Percentiles rank a stretch among this genome's conserved stretches.
Evolutionary conservation across 2,113 vertebrate genomes (phyloP).

Genomic region (Salvelinus alpinus): DNA sequence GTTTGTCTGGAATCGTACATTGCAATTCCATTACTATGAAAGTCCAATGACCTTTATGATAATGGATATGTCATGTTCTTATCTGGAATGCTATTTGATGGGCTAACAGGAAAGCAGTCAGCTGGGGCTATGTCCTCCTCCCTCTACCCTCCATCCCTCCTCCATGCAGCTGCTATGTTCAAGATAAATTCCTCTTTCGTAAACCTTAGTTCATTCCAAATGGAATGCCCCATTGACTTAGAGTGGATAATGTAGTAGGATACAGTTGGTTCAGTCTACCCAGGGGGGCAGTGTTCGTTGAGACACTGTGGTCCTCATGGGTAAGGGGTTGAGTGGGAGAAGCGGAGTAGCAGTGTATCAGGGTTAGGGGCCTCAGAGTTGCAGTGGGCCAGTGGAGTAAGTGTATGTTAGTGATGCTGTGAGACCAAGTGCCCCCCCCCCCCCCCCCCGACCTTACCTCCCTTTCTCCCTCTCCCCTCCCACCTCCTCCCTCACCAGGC

Average conservation of each 20-base stretch:
- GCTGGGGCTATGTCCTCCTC: slow-evolving; percentile 3
- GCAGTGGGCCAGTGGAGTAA: background rate
- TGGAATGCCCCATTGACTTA: background rate
- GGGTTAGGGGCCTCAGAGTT: background rate
- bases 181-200: background rate
- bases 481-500: slow-evolving; percentile 46
- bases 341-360: background rate
- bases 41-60: slow-evolving; percentile 56
- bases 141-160: background rate
- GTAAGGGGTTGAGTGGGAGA: background rate
- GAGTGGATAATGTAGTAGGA: background rate
- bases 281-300: background rate
- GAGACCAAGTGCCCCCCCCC: background rate
- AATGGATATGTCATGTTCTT: slow-evolving; percentile 65
- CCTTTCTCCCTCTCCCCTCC: slow-evolving; percentile 33
- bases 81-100: slow-evolving; percentile 15
- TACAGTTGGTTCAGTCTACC: background rate
- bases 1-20: slow-evolving; percentile 15
- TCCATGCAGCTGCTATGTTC: slow-evolving; percentile 23
- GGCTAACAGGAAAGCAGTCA: slow-evolving; percentile 26
- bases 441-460: slow-evolving; percentile 6
- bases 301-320: background rate
- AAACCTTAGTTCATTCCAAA: background rate
- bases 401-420: slow-evolving; percentile 4
- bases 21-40: slow-evolving; percentile 45